Evolutionary conservation across 2,113 vertebrate genomes (phyloP), one percentile per base, ranked within the genome.

Genomic region (Cottus gobio): DNA sequence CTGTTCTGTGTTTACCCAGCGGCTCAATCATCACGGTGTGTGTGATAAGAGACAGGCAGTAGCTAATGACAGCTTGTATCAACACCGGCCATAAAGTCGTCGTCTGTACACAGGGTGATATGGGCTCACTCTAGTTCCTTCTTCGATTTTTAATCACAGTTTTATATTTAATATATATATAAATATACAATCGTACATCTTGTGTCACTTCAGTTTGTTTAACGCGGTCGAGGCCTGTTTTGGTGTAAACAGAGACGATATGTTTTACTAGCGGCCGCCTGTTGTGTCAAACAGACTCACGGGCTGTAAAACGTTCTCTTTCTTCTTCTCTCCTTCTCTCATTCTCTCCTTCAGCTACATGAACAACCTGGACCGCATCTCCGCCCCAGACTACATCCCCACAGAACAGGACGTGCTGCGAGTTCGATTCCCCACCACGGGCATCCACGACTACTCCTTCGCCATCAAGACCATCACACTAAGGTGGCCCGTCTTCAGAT

Each of bases 361-460:
- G 93, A 94, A 64, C 0, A 93, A 95, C 57, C 90, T 97, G 88
- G 95, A 96, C 1, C 96, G 97, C 2, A 96, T 97, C 28, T 79
- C 95, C 0, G 82, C 91, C 12, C 93, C 90, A 1, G 87, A 90
- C 56, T 98, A 96, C 73, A 79, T 96, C 48, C 97, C 97, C n/a
- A 95, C 93, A 0, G 95, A 94, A 0, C 96, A 98, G 91, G 97
- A 97, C 0, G 96, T 98, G 79, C 85, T 98, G 54, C 93, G 97
- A 26, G 97, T 97, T 75, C 95, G 97, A 60, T 95, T 97, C 87
- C 97, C 97, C 26, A 98, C 97, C 31, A 97, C 97, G 0, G 97
- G 97, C 85, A 98, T 98, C 88, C 96, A 97, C 0, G 97, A 97
- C 63, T 97, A 97, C 73, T 92, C 96, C 85, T 97, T 98, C 85